These are phyloP conservation scores for Cyphomyrmex costatus DNA, from an alignment of 1,140 invertebrate genomes.

Conservation along the genomic window DNA sequence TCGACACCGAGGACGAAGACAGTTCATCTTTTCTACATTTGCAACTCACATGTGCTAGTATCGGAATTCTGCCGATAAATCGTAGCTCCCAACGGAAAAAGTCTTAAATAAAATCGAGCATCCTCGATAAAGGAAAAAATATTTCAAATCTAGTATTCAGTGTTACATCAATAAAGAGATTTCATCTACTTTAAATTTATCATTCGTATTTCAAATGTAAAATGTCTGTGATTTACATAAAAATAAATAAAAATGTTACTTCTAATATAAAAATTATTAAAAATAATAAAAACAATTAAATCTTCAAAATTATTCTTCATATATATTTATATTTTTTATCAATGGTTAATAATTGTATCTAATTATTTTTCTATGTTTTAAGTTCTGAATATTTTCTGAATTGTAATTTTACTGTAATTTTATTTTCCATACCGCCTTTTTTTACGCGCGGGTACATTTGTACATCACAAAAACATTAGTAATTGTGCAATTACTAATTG, in stretches of 20 bases:
- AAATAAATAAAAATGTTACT: slow-evolving; percentile 24
- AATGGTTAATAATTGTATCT: slow-evolving; percentile 1
- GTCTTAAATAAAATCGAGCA: slow-evolving; percentile 30
- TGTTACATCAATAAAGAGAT: neutral
- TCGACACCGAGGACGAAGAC: slow-evolving; percentile 65
- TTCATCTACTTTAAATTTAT: neutral
- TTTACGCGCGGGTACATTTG: too few species aligned
- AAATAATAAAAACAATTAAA: neutral
- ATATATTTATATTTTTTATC: neutral
- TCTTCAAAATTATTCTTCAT: neutral
- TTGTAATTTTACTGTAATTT: neutral
- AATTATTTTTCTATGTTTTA: neutral
- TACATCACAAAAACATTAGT: neutral
- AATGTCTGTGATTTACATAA: neutral
- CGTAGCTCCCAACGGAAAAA: slow-evolving; percentile 4
- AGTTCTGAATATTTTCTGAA: neutral
- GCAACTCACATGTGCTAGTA: slow-evolving; percentile 25
- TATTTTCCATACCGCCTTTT: neutral
- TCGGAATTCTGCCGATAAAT: slow-evolving; percentile 51
- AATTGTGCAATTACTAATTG: neutral
- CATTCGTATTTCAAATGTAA: neutral
- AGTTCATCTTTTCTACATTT: slow-evolving; percentile 56
- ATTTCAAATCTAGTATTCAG: neutral
- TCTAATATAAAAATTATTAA: neutral
- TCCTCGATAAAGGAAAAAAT: slow-evolving; percentile 8